Percentiles rank a stretch among this genome's conserved stretches.
phyloP scores from a whole-genome alignment of 2,113 vertebrate species.

The Spermophilus dauricus region DNA sequence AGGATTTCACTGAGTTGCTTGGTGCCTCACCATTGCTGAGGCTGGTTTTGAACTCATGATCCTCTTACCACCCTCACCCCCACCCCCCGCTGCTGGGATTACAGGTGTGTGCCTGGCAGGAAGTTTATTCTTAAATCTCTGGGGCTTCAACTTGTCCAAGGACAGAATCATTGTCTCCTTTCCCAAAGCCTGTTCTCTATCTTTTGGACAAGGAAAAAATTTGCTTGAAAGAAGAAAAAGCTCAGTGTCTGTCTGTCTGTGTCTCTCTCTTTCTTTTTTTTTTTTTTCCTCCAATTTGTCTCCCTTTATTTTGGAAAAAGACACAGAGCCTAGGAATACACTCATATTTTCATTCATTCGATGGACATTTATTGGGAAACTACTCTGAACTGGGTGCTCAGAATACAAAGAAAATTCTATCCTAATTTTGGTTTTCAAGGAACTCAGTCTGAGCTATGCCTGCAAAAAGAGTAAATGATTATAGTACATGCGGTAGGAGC shows the following conservation, averaged over 20 bases:
- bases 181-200: background rate
- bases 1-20: too few species aligned
- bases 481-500: background rate
- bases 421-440: background rate
- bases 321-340: background rate
- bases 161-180: background rate
- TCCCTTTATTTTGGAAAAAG: background rate
- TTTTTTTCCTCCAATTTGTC: background rate
- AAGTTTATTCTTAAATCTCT: background rate
- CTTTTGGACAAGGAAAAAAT: background rate
- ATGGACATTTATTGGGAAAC: background rate
- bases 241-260: background rate
- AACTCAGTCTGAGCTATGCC: background rate
- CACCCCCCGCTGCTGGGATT: too few species aligned
- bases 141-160: constrained; percentile 10
- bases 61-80: too few species aligned
- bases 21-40: too few species aligned
- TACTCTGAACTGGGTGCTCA: background rate
- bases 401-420: background rate
- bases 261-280: background rate
- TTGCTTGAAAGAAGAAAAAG: background rate
- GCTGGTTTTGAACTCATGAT: too few species aligned
- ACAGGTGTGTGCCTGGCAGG: background rate
- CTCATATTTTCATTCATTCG: background rate
- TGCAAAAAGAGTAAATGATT: background rate